phyloP scores from a whole-genome alignment of 2,797 vertebrate species.

The Xiphophorus birchmanni region DNA sequence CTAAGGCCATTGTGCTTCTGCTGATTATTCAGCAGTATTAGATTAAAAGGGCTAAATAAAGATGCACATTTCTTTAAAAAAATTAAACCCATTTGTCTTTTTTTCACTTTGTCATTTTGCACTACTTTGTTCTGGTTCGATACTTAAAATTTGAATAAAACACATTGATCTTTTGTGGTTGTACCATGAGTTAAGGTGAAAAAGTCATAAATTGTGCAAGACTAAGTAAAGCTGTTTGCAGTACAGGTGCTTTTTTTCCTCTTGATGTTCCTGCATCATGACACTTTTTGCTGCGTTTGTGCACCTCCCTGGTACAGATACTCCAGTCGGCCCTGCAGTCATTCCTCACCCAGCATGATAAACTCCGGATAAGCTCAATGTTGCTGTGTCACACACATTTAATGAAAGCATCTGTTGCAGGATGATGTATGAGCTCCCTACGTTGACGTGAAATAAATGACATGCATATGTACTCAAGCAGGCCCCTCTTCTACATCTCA shows the following conservation, averaged over 20 bases:
- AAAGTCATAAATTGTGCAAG: background rate
- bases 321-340: conserved; percentile 44
- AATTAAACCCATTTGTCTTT: background rate
- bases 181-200: background rate
- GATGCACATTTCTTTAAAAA: background rate
- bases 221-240: background rate
- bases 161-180: background rate
- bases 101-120: background rate
- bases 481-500: conserved; percentile 41
- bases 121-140: background rate
- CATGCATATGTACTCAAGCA: conserved; percentile 60
- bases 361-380: conserved; percentile 56
- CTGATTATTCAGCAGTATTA: background rate
- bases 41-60: no score
- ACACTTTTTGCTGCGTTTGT: conserved; percentile 16
- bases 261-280: conserved; percentile 15
- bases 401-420: conserved; percentile 55
- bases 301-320: conserved; percentile 34
- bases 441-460: conserved; percentile 65
- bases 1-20: background rate
- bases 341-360: conserved; percentile 53
- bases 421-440: conserved; percentile 65
- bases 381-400: conserved; percentile 51
- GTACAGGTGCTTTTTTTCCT: background rate
- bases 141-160: background rate